Conservation (phyloP, 1,140 invertebrate species). For the Zaprionus inermis region DNA sequence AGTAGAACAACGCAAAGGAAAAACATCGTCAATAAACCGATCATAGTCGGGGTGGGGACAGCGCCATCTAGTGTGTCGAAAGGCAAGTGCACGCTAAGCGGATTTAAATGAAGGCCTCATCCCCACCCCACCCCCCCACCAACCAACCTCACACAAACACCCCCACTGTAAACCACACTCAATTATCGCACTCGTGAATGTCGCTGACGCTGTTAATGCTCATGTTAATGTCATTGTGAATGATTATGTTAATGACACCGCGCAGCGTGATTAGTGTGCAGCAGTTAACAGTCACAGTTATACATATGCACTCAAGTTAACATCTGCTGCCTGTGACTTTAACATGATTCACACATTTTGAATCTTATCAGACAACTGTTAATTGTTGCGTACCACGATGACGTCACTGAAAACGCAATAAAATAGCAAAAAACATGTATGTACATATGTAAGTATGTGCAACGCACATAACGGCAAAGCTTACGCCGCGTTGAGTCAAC, state of each 20-base stretch:
- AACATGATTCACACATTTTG: not conserved
- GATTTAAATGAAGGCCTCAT: constrained; percentile 33
- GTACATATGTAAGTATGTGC: no score
- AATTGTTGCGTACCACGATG: not conserved
- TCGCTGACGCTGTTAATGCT: constrained; percentile 1
- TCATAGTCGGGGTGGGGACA: constrained; percentile 14
- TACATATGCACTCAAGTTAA: not conserved
- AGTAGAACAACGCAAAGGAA: constrained; percentile 15
- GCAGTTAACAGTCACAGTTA: not conserved
- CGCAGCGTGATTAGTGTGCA: not conserved
- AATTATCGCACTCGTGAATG: constrained; percentile 27
- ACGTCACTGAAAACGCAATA: constrained; percentile 3
- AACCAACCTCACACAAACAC: no score
- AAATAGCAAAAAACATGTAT: not conserved
- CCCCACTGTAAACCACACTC: not conserved
- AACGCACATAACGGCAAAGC: constrained; percentile 1
- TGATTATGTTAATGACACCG: constrained; percentile 7
- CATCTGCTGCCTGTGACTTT: not conserved
- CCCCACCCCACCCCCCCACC: not conserved
- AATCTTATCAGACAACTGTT: not conserved
- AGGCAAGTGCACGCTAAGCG: constrained; percentile 27
- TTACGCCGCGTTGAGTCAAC: constrained; percentile 6
- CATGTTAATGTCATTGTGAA: constrained; percentile 22
- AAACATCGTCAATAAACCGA: constrained; percentile 40
- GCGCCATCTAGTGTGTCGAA: constrained; percentile 23